Evolutionary conservation across 2,888 invertebrate genomes (phyloP).

Genomic region (Sussaba pulchella): DNA sequence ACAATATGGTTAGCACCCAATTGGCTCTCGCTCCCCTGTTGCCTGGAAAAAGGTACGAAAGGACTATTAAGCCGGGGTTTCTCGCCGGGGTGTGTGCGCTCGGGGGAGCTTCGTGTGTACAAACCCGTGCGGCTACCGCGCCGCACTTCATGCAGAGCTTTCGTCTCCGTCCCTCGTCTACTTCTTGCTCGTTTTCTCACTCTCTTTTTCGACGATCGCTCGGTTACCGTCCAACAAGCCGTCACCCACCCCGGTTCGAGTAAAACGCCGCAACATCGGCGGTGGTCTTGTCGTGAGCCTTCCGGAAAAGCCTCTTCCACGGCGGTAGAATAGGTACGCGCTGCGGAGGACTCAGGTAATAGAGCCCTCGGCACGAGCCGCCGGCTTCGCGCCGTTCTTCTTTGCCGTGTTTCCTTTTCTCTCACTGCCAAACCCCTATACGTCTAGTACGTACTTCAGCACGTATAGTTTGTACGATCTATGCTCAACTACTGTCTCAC

Average conservation of each 20-base stretch:
- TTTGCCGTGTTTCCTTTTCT: not conserved
- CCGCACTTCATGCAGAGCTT: not conserved
- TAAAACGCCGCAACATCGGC: constrained; percentile 49
- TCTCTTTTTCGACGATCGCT: constrained; percentile 5
- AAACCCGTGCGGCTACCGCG: constrained; percentile 9
- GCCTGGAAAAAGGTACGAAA: constrained; percentile 74
- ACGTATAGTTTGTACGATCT: too few species aligned
- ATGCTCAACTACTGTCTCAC: too few species aligned
- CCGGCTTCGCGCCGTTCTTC: constrained; percentile 63
- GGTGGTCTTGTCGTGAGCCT: constrained; percentile 58
- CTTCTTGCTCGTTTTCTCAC: constrained; percentile 10
- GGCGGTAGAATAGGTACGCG: not conserved
- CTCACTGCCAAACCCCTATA: too few species aligned
- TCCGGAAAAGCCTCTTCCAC: constrained; percentile 42
- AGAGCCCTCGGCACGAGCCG: constrained; percentile 76
- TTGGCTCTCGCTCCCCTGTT: constrained; percentile 74
- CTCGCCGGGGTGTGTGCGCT: constrained; percentile 43
- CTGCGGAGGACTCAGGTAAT: constrained; percentile 71
- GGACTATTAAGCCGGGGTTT: constrained; percentile 69
- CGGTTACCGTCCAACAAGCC: constrained; percentile 15
- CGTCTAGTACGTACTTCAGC: too few species aligned
- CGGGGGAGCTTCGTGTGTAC: not conserved
- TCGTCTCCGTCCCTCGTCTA: not conserved
- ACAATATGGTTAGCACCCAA: constrained; percentile 76
- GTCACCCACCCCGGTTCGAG: too few species aligned